Evolutionary conservation across 2,888 invertebrate species (phyloP), one percentile per base, ranked within the genome.

Genomic region (Prenolepis imparis): DNA sequence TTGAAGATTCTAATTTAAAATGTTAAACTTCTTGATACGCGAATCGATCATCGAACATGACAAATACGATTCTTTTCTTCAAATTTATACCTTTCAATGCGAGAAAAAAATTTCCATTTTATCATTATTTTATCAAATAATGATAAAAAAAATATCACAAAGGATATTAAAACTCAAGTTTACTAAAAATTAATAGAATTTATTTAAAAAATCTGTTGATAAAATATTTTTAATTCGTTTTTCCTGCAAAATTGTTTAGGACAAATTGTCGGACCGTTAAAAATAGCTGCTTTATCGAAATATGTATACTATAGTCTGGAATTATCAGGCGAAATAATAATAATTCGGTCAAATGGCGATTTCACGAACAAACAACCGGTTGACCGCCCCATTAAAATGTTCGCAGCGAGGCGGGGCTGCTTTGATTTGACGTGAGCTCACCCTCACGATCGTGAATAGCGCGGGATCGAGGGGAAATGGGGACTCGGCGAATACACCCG

Each of bases 401-500:
- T 73, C 57, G 32, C 36, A 80, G 78, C 75, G 78, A 57, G 57
- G 59, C 18, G 39, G 59, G 55, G 59, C 59, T 36, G 78, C 78
- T 80, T 80, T 80, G 78, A 80, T 80, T 80, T 80, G 78, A 80
- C 78, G 74, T 28, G 44, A 72, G 8, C 78, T 59, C 74, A 73
- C 44, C 78, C 78, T 32, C 75, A 3, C 28, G 59, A 78, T 48
- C 74, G 44, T 36, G 74, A 73, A 73, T 81, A 61, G 86, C 80
- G 86, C 80, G 77, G 80, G 86, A 80, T 52, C 48, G 48, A 52
- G 48, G 48, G 48, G 48, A n/a, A 52, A 52, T 8, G 48, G 48
- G 48, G 78, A 84, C 78, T 86, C 32, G 66, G 24, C 73, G 75
- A 84, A 88, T 88, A 86, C n/a, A n/a, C 84, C 86, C 80, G 81